phyloP scores from a whole-genome alignment of 2,888 invertebrate genomes.

The Eulithis testata region DNA sequence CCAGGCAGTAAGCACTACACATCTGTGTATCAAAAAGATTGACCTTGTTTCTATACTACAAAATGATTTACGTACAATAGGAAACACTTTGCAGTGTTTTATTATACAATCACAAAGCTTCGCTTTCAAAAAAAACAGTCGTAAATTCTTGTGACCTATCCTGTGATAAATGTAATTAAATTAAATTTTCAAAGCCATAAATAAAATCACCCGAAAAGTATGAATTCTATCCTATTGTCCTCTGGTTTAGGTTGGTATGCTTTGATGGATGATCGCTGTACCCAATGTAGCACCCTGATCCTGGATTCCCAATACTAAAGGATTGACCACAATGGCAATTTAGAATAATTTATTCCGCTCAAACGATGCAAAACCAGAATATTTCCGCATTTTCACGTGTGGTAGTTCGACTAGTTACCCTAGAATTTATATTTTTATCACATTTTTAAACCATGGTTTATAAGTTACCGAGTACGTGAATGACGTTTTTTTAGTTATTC shows the following conservation, averaged over 20 bases:
- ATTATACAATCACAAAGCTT: too few relatives aligned
- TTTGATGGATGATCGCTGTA: conserved; percentile 52
- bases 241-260: conserved; percentile 35
- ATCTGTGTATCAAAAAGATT: too few relatives aligned
- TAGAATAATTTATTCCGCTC: conserved; percentile 59
- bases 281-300: conserved; percentile 52
- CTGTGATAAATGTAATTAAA: conserved; percentile 9
- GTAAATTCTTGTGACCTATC: background rate
- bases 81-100: background rate
- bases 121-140: background rate
- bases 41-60: too few relatives aligned
- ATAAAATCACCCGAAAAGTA: conserved; percentile 32
- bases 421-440: too few relatives aligned
- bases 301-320: conserved; percentile 54
- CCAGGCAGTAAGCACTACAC: too few relatives aligned
- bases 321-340: conserved; percentile 63
- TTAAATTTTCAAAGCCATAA: conserved; percentile 6
- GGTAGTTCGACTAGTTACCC: too few relatives aligned
- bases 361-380: conserved; percentile 45
- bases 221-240: conserved; percentile 44
- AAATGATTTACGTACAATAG: too few relatives aligned
- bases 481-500: too few relatives aligned
- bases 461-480: too few relatives aligned
- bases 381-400: conserved; percentile 59
- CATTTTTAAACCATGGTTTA: too few relatives aligned